A percentile compares a stretch with the other conserved stretches of the same genome.
Evolutionary conservation across 2,113 vertebrate species (phyloP).

Genomic region (Oryzias woworae): DNA sequence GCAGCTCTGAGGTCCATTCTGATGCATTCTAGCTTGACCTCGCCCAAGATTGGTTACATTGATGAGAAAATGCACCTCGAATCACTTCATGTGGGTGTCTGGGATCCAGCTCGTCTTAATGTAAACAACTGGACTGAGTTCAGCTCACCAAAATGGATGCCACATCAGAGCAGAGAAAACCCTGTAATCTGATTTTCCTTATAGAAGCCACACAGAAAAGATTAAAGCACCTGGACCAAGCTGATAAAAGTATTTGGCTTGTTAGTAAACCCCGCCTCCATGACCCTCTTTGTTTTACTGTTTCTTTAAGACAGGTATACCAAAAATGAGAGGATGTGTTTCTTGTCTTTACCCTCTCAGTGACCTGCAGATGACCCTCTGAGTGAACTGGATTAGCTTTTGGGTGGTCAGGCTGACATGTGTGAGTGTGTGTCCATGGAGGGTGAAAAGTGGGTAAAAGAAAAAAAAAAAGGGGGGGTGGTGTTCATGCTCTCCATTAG

Average conservation of each 20-base stretch:
- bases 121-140: constrained; percentile 55
- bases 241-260: neutral
- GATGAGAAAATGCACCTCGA: constrained; percentile 62
- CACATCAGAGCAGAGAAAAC: constrained; percentile 2
- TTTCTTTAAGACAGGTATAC: constrained; percentile 32
- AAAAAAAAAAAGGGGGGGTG: neutral
- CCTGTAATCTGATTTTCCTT: constrained; percentile 36
- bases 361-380: constrained; percentile 77
- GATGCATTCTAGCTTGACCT: constrained; percentile 59
- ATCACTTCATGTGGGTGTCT: constrained; percentile 40
- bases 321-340: constrained; percentile 50
- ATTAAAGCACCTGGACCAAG: constrained; percentile 8
- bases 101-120: constrained; percentile 62
- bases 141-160: constrained; percentile 50
- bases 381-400: constrained; percentile 77
- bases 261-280: neutral
- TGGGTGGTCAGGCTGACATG: constrained; percentile 64
- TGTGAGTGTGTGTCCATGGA: constrained; percentile 25
- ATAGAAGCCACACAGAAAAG: constrained; percentile 23
- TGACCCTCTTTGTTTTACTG: constrained; percentile 2
- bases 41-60: constrained; percentile 58
- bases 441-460: constrained; percentile 18
- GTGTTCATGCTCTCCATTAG: constrained; percentile 69
- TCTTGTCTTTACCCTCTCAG: constrained; percentile 67
- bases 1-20: constrained; percentile 55